phyloP scores from a whole-genome alignment of 2,113 vertebrate genomes.

The Opisthocomus hoazin region DNA sequence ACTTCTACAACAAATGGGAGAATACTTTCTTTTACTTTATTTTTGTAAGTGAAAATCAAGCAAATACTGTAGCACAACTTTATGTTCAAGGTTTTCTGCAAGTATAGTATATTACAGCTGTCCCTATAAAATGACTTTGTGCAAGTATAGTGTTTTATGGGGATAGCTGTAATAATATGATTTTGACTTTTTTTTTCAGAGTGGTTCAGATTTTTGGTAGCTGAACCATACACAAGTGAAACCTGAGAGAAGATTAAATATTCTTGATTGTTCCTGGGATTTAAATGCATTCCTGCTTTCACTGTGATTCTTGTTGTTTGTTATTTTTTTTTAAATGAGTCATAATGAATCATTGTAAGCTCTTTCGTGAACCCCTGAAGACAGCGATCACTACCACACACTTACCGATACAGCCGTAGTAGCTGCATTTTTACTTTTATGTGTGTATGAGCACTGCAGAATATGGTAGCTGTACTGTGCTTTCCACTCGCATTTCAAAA shows the following conservation, averaged over 20 bases:
- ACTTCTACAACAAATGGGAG: neutral
- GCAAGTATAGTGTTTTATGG: neutral
- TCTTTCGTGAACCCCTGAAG: neutral
- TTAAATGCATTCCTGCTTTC: neutral
- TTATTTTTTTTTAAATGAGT: too few relatives aligned
- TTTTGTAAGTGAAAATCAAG: neutral
- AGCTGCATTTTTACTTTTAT: neutral
- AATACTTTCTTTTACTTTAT: neutral
- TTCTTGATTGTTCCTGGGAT: neutral
- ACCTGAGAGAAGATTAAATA: neutral
- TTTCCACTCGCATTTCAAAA: neutral
- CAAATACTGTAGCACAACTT: neutral
- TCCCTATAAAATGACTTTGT: neutral
- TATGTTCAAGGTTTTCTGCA: neutral
- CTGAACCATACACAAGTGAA: neutral
- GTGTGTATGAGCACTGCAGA: neutral
- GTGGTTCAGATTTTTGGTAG: neutral
- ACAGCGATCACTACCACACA: accelerated
- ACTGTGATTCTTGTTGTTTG: neutral
- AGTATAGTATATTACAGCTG: neutral
- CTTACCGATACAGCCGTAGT: accelerated
- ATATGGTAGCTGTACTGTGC: neutral
- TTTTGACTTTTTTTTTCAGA: neutral
- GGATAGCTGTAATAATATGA: neutral
- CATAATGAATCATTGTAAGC: neutral